phyloP scores from a whole-genome alignment of 2,888 invertebrate genomes.

The Acheta domesticus region DNA sequence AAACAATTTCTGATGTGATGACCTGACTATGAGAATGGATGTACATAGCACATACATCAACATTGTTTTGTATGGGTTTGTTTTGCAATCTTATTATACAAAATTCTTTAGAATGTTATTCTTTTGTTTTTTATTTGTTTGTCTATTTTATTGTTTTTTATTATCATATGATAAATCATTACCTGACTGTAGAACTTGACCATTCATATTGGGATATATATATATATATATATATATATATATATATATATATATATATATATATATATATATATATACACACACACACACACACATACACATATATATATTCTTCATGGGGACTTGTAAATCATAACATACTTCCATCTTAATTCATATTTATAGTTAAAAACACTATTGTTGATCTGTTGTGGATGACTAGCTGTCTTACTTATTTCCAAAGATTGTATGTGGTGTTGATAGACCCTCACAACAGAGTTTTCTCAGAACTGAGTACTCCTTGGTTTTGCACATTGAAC shows the following conservation, averaged over 20 bases:
- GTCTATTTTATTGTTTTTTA: too few relatives aligned
- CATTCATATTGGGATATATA: background rate
- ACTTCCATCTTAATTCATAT: constrained; percentile 18
- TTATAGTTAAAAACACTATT: constrained; percentile 7
- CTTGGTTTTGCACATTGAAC: background rate
- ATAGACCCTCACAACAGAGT: constrained; percentile 18
- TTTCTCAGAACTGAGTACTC: background rate
- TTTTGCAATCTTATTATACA: background rate
- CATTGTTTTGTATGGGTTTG: background rate
- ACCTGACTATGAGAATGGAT: too few relatives aligned
- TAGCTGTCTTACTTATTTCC: background rate
- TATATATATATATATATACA: background rate
- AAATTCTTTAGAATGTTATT: too few relatives aligned
- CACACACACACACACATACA: too few relatives aligned
- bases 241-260: background rate
- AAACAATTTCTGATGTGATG: too few relatives aligned
- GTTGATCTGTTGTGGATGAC: constrained; percentile 18
- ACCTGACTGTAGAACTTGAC: background rate
- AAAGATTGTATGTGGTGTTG: background rate
- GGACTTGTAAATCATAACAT: constrained; percentile 1
- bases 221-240: background rate
- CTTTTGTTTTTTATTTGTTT: too few relatives aligned
- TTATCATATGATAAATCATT: background rate
- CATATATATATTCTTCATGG: background rate
- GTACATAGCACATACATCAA: too few relatives aligned